Evolutionary conservation across 2,888 invertebrate genomes (phyloP), one percentile per base, ranked within the genome.

Genomic region (Cerastis leucographa): DNA sequence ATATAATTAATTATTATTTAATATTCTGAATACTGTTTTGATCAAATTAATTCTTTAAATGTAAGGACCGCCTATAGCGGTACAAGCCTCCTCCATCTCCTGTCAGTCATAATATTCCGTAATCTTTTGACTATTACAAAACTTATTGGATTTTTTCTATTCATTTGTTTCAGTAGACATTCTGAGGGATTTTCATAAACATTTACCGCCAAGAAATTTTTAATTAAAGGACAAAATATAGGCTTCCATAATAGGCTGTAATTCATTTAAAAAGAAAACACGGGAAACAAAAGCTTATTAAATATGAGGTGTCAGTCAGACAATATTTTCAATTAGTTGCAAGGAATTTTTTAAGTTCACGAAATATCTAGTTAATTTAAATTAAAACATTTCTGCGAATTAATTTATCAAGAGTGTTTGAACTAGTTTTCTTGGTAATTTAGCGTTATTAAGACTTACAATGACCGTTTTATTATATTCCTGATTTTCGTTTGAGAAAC

Each of bases 181-280:
- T 81, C 46, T 72, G 74, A 35, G 42, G 64, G 71, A 83, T 80
- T 80, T 76, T 77, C 69, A 67, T 72, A 64, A 74, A 78, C 17
- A 62, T 66, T 70, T 49, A n/a, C 62, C 19, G 59, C 14, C 46
- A 62, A 25, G 65, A 77, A 65, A 25, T 25, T 72, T 83, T 84
- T 84, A 84, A 84, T 84, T 78, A 84, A n/a, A 75, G 70, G 46
- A 40, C 74, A 72, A 70, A 84, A 76, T 83, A 69, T 71, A 73
- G 42, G 65, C 64, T 67, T n/a, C 51, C 62, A 54, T 61, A 8
- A 68, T 29, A 62, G 56, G 69, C 65, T 74, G 56, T 71, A 9
- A 78, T 77, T 78, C 46, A 70, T 83, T 70, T 74, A 42, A 77
- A 59, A 72, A 83, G 65, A 49, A 76, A 74, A 80, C 22, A 54